phyloP scores from a whole-genome alignment of 2,797 vertebrate genomes.

The Cephalopachus bancanus region DNA sequence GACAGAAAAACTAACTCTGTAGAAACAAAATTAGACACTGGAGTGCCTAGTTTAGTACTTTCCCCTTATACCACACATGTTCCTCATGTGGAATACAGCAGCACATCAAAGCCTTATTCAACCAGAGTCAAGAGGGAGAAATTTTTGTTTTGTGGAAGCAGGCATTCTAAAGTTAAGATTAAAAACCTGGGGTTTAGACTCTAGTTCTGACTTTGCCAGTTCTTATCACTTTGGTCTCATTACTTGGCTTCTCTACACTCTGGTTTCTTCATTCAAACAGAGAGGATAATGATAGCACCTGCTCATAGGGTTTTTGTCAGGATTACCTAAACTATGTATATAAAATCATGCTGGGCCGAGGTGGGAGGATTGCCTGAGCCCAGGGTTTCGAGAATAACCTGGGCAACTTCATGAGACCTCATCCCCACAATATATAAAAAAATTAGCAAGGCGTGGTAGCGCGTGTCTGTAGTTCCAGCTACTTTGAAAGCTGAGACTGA shows the following conservation, averaged over 20 bases:
- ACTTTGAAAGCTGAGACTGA: too few relatives aligned
- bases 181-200: neutral
- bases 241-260: conserved; percentile 7
- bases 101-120: neutral
- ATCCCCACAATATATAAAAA: too few relatives aligned
- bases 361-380: too few relatives aligned
- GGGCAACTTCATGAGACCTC: too few relatives aligned
- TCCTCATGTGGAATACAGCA: neutral
- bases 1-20: neutral
- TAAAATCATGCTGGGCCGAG: neutral
- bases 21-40: conserved; percentile 25
- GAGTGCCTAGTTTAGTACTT: neutral
- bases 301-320: neutral
- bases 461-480: too few relatives aligned
- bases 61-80: neutral
- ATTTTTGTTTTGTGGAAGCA: neutral
- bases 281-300: neutral
- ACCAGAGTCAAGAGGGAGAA: neutral
- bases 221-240: neutral
- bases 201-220: neutral
- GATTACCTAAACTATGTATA: neutral
- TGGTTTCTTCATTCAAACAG: conserved; percentile 30
- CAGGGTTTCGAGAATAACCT: too few relatives aligned
- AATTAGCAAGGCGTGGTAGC: too few relatives aligned
- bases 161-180: neutral